Evolutionary conservation across 2,888 invertebrate species (phyloP).

Genomic region (Thymelicus acteon): DNA sequence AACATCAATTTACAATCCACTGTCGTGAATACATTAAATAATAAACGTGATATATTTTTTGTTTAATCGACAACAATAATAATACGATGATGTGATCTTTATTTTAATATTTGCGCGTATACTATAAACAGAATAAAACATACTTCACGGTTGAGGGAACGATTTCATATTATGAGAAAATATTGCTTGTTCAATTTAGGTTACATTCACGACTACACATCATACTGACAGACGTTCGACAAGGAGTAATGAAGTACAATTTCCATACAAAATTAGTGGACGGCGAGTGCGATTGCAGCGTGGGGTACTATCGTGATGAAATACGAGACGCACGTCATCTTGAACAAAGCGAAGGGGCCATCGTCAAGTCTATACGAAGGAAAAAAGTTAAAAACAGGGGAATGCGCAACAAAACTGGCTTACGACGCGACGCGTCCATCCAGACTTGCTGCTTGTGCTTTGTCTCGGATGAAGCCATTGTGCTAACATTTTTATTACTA

Average conservation of each 20-base stretch:
- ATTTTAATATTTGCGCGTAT: conserved; percentile 5
- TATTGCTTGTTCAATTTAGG: conserved; percentile 38
- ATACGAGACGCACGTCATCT: conserved; percentile 36
- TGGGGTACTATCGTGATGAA: conserved; percentile 37
- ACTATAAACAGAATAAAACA: background rate
- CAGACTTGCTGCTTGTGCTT: conserved; percentile 9
- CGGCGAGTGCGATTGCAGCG: conserved; percentile 33
- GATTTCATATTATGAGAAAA: conserved; percentile 28
- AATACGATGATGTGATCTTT: conserved; percentile 8
- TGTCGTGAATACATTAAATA: conserved; percentile 14
- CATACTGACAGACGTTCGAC: conserved; percentile 43
- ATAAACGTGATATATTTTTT: conserved; percentile 5
- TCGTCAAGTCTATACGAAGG: conserved; percentile 20
- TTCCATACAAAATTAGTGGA: conserved; percentile 43
- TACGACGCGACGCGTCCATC: conserved; percentile 14
- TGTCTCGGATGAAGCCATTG: conserved; percentile 26
- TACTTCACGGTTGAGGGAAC: conserved; percentile 15
- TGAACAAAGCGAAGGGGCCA: conserved; percentile 29
- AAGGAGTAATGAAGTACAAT: conserved; percentile 42
- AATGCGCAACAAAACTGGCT: conserved; percentile 36
- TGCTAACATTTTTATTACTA: conserved; percentile 17
- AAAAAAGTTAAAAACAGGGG: conserved; percentile 30
- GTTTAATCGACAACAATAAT: conserved; percentile 3
- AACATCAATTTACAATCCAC: conserved; percentile 58
- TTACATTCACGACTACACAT: conserved; percentile 39